Evolutionary conservation across 1,140 invertebrate genomes (phyloP).

Genomic region (Ips nitidus): DNA sequence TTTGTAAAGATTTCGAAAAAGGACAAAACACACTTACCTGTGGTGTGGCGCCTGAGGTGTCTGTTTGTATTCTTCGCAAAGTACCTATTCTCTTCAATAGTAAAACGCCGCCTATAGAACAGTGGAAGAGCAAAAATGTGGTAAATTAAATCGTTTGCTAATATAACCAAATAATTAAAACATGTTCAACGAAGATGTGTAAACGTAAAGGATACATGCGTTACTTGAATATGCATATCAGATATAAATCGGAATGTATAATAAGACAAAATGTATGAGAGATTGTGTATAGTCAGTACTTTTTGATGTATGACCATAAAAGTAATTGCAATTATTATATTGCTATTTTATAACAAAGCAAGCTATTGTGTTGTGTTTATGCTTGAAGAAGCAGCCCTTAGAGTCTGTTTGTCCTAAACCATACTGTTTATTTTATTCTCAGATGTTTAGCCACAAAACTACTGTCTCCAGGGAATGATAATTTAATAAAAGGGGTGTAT

Average conservation of each 20-base stretch:
- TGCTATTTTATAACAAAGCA: no score
- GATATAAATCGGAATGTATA: not conserved
- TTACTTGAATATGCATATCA: not conserved
- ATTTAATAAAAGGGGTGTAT: conserved; percentile 46
- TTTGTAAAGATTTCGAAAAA: conserved; percentile 20
- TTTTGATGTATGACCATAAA: not conserved
- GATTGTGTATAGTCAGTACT: not conserved
- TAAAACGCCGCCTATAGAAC: not conserved
- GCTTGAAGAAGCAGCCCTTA: not conserved
- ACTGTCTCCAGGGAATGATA: conserved; percentile 45
- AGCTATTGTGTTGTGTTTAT: no score
- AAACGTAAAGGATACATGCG: not conserved
- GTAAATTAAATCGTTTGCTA: not conserved
- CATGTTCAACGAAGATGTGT: not conserved
- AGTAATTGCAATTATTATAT: not conserved
- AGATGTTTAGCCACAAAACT: conserved; percentile 1
- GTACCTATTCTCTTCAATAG: not conserved
- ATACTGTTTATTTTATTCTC: not conserved
- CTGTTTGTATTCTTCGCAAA: conserved; percentile 22
- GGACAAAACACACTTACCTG: conserved; percentile 32
- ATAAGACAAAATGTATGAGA: not conserved
- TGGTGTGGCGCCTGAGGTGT: conserved; percentile 29
- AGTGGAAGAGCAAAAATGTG: no score
- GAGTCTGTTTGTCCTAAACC: not conserved
- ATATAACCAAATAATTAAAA: not conserved